A percentile compares a stretch with the other conserved stretches of the same genome.
phyloP scores from a whole-genome alignment of 2,113 vertebrate genomes.

The Corvus hawaiiensis region DNA sequence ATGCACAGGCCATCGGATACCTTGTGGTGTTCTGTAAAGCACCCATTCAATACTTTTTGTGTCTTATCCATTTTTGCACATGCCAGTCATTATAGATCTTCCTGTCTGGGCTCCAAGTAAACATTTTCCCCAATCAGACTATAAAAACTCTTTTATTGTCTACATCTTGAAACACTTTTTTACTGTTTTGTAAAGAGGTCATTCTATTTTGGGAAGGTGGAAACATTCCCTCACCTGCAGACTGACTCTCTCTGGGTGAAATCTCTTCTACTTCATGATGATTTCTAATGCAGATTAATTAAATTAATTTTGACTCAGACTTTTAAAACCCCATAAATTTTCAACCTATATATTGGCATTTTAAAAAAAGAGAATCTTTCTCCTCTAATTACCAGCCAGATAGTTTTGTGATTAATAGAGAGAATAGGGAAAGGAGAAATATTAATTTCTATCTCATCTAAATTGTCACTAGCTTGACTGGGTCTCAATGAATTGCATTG shows the following conservation, averaged over 20 bases:
- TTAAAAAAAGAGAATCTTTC: background rate
- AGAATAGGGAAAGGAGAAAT: background rate
- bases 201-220: background rate
- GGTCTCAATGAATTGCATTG: background rate
- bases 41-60: background rate
- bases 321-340: background rate
- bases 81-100: accelerated
- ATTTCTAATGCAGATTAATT: background rate
- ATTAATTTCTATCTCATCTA: background rate
- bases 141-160: background rate
- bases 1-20: accelerated
- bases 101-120: background rate
- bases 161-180: background rate
- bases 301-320: background rate
- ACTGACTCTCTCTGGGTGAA: background rate
- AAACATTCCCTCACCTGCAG: background rate
- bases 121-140: background rate
- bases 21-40: background rate
- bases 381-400: background rate
- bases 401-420: background rate
- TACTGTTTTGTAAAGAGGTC: background rate
- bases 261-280: background rate
- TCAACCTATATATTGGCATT: background rate
- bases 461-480: background rate
- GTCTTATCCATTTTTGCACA: background rate